Conservation (phyloP, 2,113 vertebrate species). For the Bubo scandiacus region DNA sequence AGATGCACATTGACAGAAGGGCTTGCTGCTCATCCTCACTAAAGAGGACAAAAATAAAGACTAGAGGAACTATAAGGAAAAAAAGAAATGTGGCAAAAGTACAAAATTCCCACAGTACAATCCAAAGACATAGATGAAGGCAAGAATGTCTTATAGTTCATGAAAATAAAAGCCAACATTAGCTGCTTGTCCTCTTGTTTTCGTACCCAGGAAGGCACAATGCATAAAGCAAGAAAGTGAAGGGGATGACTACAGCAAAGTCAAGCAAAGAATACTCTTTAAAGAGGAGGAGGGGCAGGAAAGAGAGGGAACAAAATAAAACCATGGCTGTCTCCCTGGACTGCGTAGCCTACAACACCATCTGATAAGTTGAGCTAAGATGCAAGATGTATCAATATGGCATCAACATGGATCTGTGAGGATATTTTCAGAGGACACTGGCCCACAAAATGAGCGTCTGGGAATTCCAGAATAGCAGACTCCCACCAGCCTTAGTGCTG, state of each 20-base stretch:
- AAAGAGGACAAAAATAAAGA: not conserved
- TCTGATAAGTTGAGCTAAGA: not conserved
- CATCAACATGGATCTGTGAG: not conserved
- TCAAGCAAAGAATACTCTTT: not conserved
- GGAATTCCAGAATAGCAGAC: not conserved
- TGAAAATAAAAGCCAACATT: not conserved
- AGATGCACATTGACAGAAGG: not conserved
- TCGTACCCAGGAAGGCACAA: not conserved
- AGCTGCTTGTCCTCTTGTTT: not conserved
- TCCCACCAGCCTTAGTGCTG: not conserved
- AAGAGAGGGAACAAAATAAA: not conserved
- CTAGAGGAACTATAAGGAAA: not conserved
- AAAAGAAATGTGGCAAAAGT: not conserved
- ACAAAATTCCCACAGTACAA: not conserved
- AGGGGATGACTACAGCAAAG: not conserved
- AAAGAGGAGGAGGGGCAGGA: rapidly evolving
- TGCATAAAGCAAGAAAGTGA: not conserved
- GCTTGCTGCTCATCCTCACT: not conserved
- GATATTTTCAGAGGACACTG: not conserved
- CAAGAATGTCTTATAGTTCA: not conserved
- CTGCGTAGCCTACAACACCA: not conserved
- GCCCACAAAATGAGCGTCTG: not conserved
- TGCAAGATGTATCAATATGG: not conserved
- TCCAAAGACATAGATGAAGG: not conserved
- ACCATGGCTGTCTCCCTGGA: not conserved